Base-by-base conservation (phyloP, 30 jellyfish, hydroid and myxozoan genomes). In the Aurelia coerulea region DNA sequence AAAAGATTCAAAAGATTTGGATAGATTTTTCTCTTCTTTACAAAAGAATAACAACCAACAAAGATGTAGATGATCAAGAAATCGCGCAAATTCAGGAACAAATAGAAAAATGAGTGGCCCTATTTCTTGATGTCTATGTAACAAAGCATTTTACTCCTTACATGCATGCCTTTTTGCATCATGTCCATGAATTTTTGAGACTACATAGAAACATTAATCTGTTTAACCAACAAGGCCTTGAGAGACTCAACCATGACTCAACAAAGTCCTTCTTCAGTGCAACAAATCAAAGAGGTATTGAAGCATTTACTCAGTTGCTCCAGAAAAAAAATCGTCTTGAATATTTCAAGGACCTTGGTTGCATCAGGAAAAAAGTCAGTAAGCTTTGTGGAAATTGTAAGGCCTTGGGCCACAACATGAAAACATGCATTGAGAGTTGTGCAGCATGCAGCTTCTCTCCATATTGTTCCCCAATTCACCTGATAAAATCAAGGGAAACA, bases 401-500 rank as follows among this genome's bases (percentile, higher is more conserved):
- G 31, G 56, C 10, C 51, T 32, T 16, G 9, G 73, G 90, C 42
- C 90, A 80, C 53, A 80, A 41, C 63, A 37, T 80, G 10, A 63
- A 63, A 62, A 80, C 90, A 14, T 80, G 90, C 76, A 80, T 69
- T 1, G 50, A 65, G 73, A 29, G 7, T 1, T 78, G 88, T 42
- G 23, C 32, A 13, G 62, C 19, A 19, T 78, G 88, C 65, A 23
- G 41, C 62, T 16, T 12, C 14, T 62, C 59, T 10, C 35, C 65
- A 58, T 78, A 13, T 60, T 74, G 74, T 34, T 74, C 85, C 49
- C 85, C 72, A 17, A 13, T 50, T 42, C 73, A 52, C 75, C n/a
- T 74, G 11, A 52, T 19, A 46, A 74, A 74, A 16, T 65, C 14
- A 72, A 42, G 46, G n/a, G 46, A 37, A 37, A 37, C 46, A 37